These are phyloP conservation scores for Ceratitis capitata DNA, from an alignment of 1,140 invertebrate species.

Conservation along the genomic window DNA sequence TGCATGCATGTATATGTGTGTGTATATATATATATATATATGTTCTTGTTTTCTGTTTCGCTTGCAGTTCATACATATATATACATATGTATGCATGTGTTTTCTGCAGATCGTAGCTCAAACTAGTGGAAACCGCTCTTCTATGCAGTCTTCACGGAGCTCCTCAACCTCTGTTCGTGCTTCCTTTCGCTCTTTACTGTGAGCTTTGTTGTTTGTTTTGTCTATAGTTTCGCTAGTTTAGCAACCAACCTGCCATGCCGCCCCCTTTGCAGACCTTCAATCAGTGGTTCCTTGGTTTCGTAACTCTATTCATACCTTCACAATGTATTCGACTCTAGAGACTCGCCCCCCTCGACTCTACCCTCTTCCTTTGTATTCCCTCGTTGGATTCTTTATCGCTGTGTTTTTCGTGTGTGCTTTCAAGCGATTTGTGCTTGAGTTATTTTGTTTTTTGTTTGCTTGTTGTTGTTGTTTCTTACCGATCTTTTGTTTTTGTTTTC, in stretches of 20 bases:
- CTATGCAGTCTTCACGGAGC: background rate
- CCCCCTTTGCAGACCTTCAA: background rate
- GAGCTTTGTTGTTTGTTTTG: background rate
- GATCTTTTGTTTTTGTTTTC: conserved; percentile 36
- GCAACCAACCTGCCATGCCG: background rate
- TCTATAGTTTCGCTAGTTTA: background rate
- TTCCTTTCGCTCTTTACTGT: background rate
- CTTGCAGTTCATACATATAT: background rate
- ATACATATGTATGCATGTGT: background rate
- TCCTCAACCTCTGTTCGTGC: background rate
- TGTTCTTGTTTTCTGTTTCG: background rate
- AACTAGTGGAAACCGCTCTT: background rate
- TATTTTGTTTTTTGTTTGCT: background rate
- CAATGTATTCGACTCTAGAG: background rate
- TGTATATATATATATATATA: background rate
- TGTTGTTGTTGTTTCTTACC: conserved; percentile 37
- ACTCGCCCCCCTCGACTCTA: background rate
- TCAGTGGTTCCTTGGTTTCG: background rate
- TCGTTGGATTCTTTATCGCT: conserved; percentile 33
- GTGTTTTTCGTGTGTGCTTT: conserved; percentile 40
- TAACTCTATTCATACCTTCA: background rate
- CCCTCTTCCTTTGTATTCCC: background rate
- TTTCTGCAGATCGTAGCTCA: background rate
- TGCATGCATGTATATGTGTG: background rate
- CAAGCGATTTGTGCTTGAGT: conserved; percentile 26